phyloP scores from a whole-genome alignment of 2,113 vertebrate genomes.

The Irena cyanogastra region DNA sequence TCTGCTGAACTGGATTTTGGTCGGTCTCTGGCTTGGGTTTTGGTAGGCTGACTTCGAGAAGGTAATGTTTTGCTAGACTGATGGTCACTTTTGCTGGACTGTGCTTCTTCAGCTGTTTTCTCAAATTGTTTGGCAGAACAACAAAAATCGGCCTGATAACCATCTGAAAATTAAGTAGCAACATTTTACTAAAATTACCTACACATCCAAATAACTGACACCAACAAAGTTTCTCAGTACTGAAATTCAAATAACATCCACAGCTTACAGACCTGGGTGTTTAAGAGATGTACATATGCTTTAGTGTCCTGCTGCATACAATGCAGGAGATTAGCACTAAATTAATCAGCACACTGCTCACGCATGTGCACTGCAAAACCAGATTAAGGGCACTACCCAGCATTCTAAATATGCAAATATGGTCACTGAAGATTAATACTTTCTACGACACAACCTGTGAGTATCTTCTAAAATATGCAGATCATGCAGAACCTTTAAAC shows the following conservation, averaged over 20 bases:
- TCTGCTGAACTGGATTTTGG: slow-evolving; percentile 61
- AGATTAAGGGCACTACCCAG: not conserved
- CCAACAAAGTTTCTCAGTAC: not conserved
- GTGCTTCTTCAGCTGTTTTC: slow-evolving; percentile 61
- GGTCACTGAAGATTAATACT: not conserved
- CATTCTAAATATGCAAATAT: not conserved
- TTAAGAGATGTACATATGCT: not conserved
- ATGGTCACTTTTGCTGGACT: slow-evolving; percentile 58
- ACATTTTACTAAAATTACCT: not conserved
- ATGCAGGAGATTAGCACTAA: not conserved
- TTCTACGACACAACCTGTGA: not conserved
- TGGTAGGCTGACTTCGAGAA: slow-evolving; percentile 54
- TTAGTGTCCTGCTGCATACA: not conserved
- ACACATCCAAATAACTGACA: not conserved
- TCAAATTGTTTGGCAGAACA: slow-evolving; percentile 81
- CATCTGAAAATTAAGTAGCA: slow-evolving; percentile 76
- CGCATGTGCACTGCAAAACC: not conserved
- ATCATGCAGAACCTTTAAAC: not conserved
- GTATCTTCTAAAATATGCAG: not conserved
- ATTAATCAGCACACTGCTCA: not conserved
- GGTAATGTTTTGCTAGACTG: slow-evolving; percentile 51
- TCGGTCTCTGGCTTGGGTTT: slow-evolving; percentile 70
- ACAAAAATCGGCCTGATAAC: slow-evolving; percentile 93
- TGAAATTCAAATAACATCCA: not conserved
- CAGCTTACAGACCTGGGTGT: not conserved